Conservation (phyloP, 2,113 vertebrate species). For the Cynopterus brachyotis region DNA sequence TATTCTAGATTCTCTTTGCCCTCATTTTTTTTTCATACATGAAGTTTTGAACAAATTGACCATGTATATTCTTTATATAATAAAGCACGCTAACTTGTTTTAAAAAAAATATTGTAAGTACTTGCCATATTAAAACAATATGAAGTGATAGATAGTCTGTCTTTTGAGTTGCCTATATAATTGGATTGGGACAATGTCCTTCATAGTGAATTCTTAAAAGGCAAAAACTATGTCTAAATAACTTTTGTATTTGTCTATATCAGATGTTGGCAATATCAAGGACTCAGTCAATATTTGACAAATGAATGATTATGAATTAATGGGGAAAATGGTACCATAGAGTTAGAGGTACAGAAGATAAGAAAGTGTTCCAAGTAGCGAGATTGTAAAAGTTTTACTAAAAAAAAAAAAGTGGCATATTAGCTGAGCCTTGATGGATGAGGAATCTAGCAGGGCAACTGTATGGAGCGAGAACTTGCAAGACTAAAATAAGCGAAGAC, state of each 20-base stretch:
- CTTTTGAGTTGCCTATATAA: background rate
- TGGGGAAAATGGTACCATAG: background rate
- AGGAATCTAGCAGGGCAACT: background rate
- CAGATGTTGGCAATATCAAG: background rate
- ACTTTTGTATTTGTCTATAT: background rate
- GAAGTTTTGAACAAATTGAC: background rate
- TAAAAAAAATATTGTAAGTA: background rate
- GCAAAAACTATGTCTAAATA: background rate
- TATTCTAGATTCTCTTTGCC: background rate
- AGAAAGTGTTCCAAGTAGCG: background rate
- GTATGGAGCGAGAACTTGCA: rapidly evolving
- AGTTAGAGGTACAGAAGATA: background rate
- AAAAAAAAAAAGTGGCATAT: background rate
- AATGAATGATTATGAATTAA: background rate
- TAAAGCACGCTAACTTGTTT: background rate
- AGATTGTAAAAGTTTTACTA: background rate
- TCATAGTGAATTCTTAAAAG: background rate
- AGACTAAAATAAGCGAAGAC: too few relatives aligned
- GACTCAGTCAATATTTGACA: background rate
- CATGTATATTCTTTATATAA: background rate
- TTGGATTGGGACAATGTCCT: background rate
- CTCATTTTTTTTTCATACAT: background rate
- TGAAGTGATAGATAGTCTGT: background rate
- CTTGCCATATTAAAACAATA: background rate
- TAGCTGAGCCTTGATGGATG: background rate